Evolutionary conservation across 2,113 vertebrate genomes (phyloP).

Genomic region (Arenaria interpres): DNA sequence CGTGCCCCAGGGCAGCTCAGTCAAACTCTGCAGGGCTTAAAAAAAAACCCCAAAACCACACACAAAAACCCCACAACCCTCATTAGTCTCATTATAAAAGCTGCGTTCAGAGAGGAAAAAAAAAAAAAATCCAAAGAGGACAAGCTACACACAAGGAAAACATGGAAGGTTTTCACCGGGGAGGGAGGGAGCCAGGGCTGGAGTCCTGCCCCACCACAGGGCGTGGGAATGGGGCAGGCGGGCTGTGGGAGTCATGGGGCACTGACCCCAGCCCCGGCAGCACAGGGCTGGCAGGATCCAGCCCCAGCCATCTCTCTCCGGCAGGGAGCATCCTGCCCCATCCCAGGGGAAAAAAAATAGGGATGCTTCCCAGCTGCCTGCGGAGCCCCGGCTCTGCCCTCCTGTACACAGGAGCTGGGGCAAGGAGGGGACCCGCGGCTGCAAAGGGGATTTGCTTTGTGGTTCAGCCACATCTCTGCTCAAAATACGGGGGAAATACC

Average conservation of each 20-base stretch:
- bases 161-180: not conserved
- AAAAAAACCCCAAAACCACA: not conserved
- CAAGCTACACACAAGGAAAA: not conserved
- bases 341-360: not conserved
- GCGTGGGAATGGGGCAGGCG: not conserved
- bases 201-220: not conserved
- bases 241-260: not conserved
- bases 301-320: not conserved
- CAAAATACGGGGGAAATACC: rapidly evolving
- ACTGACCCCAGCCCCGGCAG: not conserved
- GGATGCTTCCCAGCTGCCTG: not conserved
- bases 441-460: not conserved
- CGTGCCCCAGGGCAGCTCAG: not conserved
- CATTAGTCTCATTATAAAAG: not conserved
- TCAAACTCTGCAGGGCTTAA: not conserved
- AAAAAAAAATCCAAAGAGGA: not conserved
- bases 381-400: not conserved
- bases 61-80: rapidly evolving
- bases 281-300: rapidly evolving
- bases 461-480: not conserved
- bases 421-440: rapidly evolving
- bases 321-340: not conserved
- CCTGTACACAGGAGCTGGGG: rapidly evolving
- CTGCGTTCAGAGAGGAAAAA: not conserved
- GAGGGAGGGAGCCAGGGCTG: not conserved